phyloP scores from a whole-genome alignment of 1,140 invertebrate species.

The Microplitis mediator region DNA sequence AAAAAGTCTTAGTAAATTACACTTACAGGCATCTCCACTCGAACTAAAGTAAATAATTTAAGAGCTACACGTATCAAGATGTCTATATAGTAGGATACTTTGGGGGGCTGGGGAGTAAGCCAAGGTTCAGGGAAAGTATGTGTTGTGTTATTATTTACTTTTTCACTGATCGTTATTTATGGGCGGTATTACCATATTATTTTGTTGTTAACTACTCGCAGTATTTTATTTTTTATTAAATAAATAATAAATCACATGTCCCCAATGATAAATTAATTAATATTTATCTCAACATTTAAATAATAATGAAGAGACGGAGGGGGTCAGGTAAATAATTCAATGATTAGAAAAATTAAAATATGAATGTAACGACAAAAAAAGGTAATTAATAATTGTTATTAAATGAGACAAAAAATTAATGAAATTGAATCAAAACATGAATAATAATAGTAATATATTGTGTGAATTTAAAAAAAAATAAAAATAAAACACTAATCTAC shows the following conservation, averaged over 20 bases:
- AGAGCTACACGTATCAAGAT: conserved; percentile 62
- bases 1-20: conserved; percentile 64
- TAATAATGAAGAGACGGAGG: conserved; percentile 13
- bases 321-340: not conserved
- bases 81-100: conserved; percentile 62
- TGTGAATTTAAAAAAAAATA: conserved; percentile 3
- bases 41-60: conserved; percentile 64
- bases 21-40: conserved; percentile 63
- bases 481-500: conserved; percentile 5
- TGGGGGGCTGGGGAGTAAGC: conserved; percentile 57
- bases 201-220: no score
- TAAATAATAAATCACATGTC: no score
- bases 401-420: not conserved
- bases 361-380: conserved; percentile 10
- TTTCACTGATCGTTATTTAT: conserved; percentile 16
- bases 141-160: conserved; percentile 29
- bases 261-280: no score
- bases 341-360: not conserved
- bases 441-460: not conserved
- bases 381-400: not conserved
- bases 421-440: conserved; percentile 3
- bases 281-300: not conserved
- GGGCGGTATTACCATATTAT: not conserved
- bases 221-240: no score
- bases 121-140: conserved; percentile 53